Percentiles rank a stretch among this genome's conserved stretches.
Evolutionary conservation across 2,888 invertebrate genomes (phyloP).

Genomic region (Pseudanteris insignis): DNA sequence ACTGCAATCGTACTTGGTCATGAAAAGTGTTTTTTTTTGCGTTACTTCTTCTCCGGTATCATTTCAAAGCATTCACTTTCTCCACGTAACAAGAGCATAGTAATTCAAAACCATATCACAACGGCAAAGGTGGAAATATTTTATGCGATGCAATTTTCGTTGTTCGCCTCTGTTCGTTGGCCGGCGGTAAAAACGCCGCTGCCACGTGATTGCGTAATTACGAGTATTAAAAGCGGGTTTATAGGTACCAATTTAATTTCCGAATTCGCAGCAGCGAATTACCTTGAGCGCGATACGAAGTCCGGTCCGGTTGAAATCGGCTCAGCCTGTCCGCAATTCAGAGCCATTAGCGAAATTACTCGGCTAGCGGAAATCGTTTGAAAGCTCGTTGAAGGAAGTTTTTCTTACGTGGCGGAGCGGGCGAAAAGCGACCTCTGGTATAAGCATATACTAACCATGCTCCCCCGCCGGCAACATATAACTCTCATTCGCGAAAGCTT

Average conservation of each 20-base stretch:
- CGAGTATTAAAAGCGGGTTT: conserved; percentile 55
- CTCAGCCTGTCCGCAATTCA: conserved; percentile 50
- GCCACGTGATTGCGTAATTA: conserved; percentile 57
- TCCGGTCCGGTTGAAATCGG: conserved; percentile 33
- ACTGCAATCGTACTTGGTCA: too few species aligned
- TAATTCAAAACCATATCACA: too few species aligned
- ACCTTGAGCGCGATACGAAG: conserved; percentile 48
- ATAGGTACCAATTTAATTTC: conserved; percentile 61
- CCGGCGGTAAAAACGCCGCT: conserved; percentile 3
- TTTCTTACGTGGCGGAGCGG: conserved; percentile 43
- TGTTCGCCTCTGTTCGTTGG: conserved; percentile 7
- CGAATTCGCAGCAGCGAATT: conserved; percentile 59
- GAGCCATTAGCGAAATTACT: conserved; percentile 64
- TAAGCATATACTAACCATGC: conserved; percentile 37
- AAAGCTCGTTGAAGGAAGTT: conserved; percentile 40
- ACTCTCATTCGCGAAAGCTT: conserved; percentile 37
- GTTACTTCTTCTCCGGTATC: too few species aligned
- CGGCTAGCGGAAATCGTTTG: conserved; percentile 48
- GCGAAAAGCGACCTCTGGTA: conserved; percentile 44
- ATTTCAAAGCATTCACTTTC: too few species aligned
- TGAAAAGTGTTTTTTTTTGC: too few species aligned
- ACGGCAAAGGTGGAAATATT: too few species aligned
- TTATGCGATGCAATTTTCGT: too few species aligned
- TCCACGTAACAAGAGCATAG: too few species aligned
- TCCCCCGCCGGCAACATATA: conserved; percentile 29